A percentile compares a stretch with the other conserved stretches of the same genome.
Conservation (phyloP, 2,113 vertebrate genomes). For the Spilogale gracilis region DNA sequence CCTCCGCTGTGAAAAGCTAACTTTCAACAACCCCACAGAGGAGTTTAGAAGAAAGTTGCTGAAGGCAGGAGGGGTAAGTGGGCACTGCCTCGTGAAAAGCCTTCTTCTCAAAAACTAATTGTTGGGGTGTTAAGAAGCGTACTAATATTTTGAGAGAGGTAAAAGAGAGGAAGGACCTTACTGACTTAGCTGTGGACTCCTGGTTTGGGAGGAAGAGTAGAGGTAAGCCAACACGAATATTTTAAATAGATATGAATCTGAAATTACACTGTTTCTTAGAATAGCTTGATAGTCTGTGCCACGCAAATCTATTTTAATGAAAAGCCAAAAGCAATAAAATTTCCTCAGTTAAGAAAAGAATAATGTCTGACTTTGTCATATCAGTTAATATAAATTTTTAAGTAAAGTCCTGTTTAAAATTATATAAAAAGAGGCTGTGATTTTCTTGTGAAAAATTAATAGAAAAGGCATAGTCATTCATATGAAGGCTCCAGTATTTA, state of each 20-base stretch:
- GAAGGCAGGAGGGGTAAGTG: slow-evolving; percentile 94
- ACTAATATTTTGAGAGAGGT: slow-evolving; percentile 50
- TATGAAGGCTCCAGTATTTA: background rate
- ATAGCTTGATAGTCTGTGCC: slow-evolving; percentile 9
- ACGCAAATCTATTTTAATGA: slow-evolving; percentile 69
- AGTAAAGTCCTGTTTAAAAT: slow-evolving; percentile 26
- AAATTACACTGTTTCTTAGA: slow-evolving; percentile 2
- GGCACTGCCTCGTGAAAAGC: slow-evolving; percentile 65
- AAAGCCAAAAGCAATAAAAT: slow-evolving; percentile 65
- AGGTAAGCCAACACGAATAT: slow-evolving; percentile 54
- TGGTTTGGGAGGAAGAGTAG: slow-evolving; percentile 70
- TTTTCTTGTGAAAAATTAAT: slow-evolving; percentile 41
- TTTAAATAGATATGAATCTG: background rate
- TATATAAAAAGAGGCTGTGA: background rate
- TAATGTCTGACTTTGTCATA: slow-evolving; percentile 9
- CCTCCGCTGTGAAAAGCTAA: slow-evolving; percentile 95
- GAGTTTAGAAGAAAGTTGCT: slow-evolving; percentile 95
- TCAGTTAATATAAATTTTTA: slow-evolving; percentile 40
- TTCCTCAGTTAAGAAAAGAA: slow-evolving; percentile 28
- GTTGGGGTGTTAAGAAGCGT: slow-evolving; percentile 43
- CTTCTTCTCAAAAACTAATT: slow-evolving; percentile 38
- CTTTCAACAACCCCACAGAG: slow-evolving; percentile 95
- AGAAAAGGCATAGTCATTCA: background rate
- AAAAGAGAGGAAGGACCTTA: slow-evolving; percentile 21
- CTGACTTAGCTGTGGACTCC: slow-evolving; percentile 33